Evolutionary conservation across 2,888 invertebrate species (phyloP), one percentile per base, ranked within the genome.

Genomic region (Eucera pruinosa): DNA sequence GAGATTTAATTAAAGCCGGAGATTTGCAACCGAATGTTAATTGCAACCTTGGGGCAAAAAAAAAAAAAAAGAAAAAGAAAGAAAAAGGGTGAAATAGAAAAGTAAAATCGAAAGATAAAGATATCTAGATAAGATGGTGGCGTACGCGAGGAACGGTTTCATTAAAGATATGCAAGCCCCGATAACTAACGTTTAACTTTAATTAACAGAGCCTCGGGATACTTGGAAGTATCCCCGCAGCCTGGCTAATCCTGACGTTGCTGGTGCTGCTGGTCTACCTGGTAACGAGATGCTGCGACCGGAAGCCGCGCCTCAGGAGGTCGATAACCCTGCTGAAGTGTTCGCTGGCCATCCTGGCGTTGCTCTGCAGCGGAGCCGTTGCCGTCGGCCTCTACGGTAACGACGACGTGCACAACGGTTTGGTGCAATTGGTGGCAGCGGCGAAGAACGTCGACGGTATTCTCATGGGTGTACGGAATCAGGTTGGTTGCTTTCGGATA

Each of bases 231-330:
- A 95, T 98, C 83, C 98, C 98, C n/a, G 97, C 98, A 72, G 96
- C 97, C 47, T 96, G 98, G 95, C 94, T 98, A 89, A 97, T 98
- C 89, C 94, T 98, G 78, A 98, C 98, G 33, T 94, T 98, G 87
- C 94, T 98, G 84, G 95, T 98, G 65, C 94, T 98, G 86, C 95
- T 98, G 85, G 96, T 98, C 89, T 98, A 98, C 94, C 95, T 98
- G 92, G 95, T 98, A 93, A 97, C 98, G 89, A 95, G 98, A 93
- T 98, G 98, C 93, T 98, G 98, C 94, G 98, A 98, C 94, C 95
- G 97, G 89, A 97, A 97, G 93, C 97, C 97, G 84, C 95, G 97
- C 68, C 97, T 97, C 77, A 96, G 97, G 74, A 96, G 96, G 91
- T 97, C 97, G 88, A 97, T 98, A 92, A 96, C 97, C 61, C 97